Percentiles rank a stretch among this genome's conserved stretches.
Evolutionary conservation across 1,140 invertebrate species (phyloP).

Genomic region (Hyphantria cunea): DNA sequence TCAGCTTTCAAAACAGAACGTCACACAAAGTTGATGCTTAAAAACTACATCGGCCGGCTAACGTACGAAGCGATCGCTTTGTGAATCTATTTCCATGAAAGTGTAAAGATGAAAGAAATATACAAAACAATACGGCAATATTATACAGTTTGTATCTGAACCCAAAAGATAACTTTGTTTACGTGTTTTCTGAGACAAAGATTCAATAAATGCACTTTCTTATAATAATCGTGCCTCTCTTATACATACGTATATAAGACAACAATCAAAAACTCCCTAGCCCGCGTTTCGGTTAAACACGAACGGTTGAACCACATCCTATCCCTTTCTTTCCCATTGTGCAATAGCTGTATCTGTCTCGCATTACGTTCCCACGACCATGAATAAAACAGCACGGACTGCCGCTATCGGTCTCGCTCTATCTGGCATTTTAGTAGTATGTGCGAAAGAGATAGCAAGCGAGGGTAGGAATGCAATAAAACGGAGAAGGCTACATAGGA

Average conservation of each 20-base stretch:
- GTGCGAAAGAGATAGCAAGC: constrained; percentile 51
- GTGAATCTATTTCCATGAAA: too few species aligned
- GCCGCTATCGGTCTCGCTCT: constrained; percentile 61
- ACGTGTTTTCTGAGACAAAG: constrained; percentile 40
- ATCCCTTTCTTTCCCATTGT: constrained; percentile 54
- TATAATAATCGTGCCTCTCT: constrained; percentile 60
- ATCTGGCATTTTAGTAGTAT: constrained; percentile 28
- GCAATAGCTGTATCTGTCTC: constrained; percentile 51
- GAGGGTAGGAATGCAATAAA: constrained; percentile 65
- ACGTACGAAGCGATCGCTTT: too few species aligned
- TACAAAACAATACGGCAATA: too few species aligned
- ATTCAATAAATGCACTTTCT: constrained; percentile 62
- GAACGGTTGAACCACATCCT: constrained; percentile 51
- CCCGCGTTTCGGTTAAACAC: constrained; percentile 64
- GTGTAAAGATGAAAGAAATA: too few species aligned
- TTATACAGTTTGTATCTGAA: background rate
- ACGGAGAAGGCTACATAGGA: constrained; percentile 58
- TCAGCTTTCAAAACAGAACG: too few species aligned
- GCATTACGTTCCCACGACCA: constrained; percentile 55
- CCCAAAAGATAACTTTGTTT: constrained; percentile 16
- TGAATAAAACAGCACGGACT: constrained; percentile 73
- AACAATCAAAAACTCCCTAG: constrained; percentile 70
- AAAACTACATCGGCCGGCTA: too few species aligned
- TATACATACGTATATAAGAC: constrained; percentile 69
- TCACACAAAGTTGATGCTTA: too few species aligned